Base-by-base conservation (phyloP, 2,113 vertebrate genomes). In the Myocastor coypus region DNA sequence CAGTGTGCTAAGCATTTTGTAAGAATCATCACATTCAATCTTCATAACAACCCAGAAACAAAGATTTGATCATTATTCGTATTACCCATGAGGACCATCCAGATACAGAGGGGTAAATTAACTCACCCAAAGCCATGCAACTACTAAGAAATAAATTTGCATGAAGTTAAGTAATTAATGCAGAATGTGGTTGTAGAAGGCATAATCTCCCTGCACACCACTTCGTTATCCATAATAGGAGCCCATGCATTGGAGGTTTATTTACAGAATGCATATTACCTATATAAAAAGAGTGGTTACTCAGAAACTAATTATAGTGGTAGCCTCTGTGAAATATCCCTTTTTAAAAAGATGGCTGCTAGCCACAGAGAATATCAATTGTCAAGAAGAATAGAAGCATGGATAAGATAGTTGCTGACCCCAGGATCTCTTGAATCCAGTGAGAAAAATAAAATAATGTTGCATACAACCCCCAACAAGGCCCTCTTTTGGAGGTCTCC, bases 291-390 rank as follows among this genome's bases (percentile, higher is more conserved):
- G 16, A n/a, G 37, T 34, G 59, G 78, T 14, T 71, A 92, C 69
- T 89, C 73, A 89, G 87, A 84, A 89, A 68, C 86, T 40, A 59
- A 71, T 57, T 59, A 87, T 17, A 90, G 93, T 26, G 37, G 34
- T 68, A 71, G 32, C 30, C 57, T 32, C 46, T 42, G 22, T 50
- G 57, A 96, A 96, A 91, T 64, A 22, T 40, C 42, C 61, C 50
- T 92, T 92, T 78, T 40, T 75, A 89, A 63, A 50, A 40, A 40
- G 20, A 28, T 57, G 22, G 46, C 28, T 34, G 3, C 7, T 30
- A 63, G 50, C 20, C 91, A 91, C 80, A 83, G 69, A 59, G 40
- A 81, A 89, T 77, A 68, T 80, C 89, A 46, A 14, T 30, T 84
- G 37, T 69, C 87, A 28, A 3, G 2, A 95, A 75, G 19, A 52